Conservation (phyloP, 1,140 invertebrate species). For the Caenorhabditis inopinata region DNA sequence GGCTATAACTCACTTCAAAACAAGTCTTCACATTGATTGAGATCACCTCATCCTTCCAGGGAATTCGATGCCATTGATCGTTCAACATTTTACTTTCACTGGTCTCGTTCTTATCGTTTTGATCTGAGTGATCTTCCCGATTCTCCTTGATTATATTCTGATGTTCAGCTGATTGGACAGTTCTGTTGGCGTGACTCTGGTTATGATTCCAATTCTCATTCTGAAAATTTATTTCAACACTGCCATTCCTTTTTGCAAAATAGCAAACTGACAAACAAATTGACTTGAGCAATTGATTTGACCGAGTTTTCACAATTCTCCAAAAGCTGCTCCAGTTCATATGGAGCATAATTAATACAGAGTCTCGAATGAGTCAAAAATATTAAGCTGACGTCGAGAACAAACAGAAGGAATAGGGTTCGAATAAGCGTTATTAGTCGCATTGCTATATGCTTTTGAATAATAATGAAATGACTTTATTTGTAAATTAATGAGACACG, state of each 20-base stretch:
- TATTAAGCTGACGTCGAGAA: not conserved
- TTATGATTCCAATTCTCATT: too few relatives aligned
- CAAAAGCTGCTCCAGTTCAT: not conserved
- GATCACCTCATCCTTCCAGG: not conserved
- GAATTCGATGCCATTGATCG: not conserved
- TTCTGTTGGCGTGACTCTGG: too few relatives aligned
- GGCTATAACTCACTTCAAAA: not conserved
- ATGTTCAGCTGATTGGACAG: too few relatives aligned
- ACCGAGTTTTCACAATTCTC: not conserved
- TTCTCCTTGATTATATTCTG: too few relatives aligned
- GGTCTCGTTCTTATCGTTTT: too few relatives aligned
- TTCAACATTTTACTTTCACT: not conserved
- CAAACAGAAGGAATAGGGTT: not conserved
- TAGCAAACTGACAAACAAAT: too few relatives aligned
- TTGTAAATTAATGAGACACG: too few relatives aligned
- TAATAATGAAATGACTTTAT: not conserved
- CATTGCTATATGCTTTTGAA: not conserved
- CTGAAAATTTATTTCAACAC: too few relatives aligned
- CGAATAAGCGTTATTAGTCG: not conserved
- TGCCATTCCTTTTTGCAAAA: too few relatives aligned
- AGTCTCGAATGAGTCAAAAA: not conserved
- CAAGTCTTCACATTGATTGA: not conserved
- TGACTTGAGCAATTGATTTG: not conserved
- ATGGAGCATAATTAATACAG: conserved; percentile 1
- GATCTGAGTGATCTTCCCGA: too few relatives aligned